Evolutionary conservation across 2,797 vertebrate species (phyloP).

Genomic region (Halcyon chelicuti): DNA sequence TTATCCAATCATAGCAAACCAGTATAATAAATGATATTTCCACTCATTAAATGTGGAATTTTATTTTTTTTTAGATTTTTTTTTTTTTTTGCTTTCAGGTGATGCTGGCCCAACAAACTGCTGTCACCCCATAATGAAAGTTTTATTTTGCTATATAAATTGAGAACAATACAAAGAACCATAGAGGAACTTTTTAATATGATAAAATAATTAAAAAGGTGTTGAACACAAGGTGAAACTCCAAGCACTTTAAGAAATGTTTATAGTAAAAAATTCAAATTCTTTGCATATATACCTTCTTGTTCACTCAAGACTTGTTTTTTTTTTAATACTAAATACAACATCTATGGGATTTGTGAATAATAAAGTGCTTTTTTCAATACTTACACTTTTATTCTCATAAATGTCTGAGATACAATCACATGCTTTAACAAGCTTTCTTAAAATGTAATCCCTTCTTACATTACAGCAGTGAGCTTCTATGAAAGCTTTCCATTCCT

Average conservation of each 20-base stretch:
- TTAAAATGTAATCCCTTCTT: neutral
- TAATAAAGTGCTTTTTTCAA: neutral
- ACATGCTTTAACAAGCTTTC: neutral
- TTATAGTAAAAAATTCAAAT: neutral
- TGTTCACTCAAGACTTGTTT: neutral
- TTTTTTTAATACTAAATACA: neutral
- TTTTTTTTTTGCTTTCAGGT: neutral
- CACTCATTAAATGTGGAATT: neutral
- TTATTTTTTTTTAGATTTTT: neutral
- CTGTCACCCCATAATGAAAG: neutral
- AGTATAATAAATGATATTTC: neutral
- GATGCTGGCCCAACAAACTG: neutral
- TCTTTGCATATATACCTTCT: neutral
- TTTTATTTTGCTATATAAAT: neutral
- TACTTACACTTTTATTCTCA: neutral
- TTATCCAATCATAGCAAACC: neutral
- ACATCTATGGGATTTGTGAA: neutral
- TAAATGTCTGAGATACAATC: neutral
- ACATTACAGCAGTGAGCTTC: constrained; percentile 11
- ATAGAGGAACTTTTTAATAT: neutral
- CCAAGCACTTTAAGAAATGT: neutral
- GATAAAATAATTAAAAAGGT: neutral
- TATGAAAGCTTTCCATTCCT: constrained; percentile 13
- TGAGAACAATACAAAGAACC: neutral
- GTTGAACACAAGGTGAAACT: neutral